Conservation (phyloP, 2,113 vertebrate genomes). For the Daphoenositta chrysoptera region DNA sequence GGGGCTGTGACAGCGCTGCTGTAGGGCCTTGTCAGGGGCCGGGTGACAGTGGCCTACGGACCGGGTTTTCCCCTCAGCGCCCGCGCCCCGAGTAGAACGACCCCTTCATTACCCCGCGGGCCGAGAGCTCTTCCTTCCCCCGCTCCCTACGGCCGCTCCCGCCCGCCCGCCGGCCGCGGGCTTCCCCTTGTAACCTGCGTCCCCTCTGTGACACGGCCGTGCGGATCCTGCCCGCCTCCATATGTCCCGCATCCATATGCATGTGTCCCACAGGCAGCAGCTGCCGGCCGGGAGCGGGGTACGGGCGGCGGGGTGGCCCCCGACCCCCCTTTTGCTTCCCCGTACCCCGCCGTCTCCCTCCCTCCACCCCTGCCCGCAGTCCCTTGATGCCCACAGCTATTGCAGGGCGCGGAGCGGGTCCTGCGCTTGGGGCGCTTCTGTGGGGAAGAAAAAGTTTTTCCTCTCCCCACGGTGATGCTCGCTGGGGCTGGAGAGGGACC, state of each 20-base stretch:
- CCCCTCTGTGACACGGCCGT: not conserved
- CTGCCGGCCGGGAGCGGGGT: not conserved
- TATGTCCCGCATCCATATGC: not conserved
- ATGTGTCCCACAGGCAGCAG: not conserved
- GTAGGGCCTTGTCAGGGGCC: not conserved
- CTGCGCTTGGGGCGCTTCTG: not conserved
- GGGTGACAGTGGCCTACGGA: not conserved
- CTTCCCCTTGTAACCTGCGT: not conserved
- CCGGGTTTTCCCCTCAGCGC: rapidly evolving
- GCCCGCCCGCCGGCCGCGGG: not conserved
- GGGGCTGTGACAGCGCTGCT: not conserved
- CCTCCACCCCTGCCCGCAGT: too few species aligned
- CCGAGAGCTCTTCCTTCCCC: not conserved
- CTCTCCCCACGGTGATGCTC: not conserved
- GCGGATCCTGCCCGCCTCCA: not conserved
- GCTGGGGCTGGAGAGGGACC: not conserved
- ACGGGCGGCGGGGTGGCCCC: too few species aligned
- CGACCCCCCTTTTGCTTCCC: not conserved
- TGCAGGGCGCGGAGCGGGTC: not conserved
- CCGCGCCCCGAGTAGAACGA: not conserved
- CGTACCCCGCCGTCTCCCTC: not conserved
- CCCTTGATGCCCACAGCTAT: not conserved
- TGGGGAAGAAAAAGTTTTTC: not conserved
- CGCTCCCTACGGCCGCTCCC: not conserved
- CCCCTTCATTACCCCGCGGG: too few species aligned